phyloP scores from a whole-genome alignment of 2,113 vertebrate species.

The Etheostoma cragini region DNA sequence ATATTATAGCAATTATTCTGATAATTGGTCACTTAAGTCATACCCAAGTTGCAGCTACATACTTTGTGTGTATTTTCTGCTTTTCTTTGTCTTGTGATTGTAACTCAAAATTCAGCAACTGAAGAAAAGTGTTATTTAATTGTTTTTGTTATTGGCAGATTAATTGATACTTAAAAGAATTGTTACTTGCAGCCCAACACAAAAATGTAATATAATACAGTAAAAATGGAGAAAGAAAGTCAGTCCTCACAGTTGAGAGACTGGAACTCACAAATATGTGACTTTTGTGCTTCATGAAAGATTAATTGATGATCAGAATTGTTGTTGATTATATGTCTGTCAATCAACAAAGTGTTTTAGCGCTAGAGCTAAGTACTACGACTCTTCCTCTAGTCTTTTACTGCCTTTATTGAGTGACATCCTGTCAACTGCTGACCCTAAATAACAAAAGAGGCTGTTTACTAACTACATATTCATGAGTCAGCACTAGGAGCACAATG shows the following conservation, averaged over 20 bases:
- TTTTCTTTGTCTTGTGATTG: neutral
- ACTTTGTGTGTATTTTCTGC: neutral
- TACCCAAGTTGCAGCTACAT: neutral
- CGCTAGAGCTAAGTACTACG: neutral
- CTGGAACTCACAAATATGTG: neutral
- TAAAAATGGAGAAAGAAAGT: neutral
- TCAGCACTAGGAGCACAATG: neutral
- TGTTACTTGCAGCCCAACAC: neutral
- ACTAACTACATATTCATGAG: slow-evolving; percentile 24
- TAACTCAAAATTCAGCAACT: neutral
- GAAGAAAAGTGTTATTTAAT: neutral
- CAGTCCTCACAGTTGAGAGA: neutral
- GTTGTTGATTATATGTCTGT: neutral
- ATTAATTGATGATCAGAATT: neutral
- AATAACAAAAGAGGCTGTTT: neutral
- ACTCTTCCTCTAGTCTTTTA: neutral
- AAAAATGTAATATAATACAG: neutral
- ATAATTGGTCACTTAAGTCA: neutral
- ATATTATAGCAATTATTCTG: neutral
- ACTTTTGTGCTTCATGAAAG: neutral
- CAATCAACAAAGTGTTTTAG: neutral
- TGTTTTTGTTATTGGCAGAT: neutral
- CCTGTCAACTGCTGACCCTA: neutral
- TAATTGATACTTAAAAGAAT: neutral
- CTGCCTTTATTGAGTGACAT: neutral